A percentile compares a stretch with the other conserved stretches of the same genome.
Evolutionary conservation across 2,113 vertebrate species (phyloP).

Genomic region (Archilochus colubris): DNA sequence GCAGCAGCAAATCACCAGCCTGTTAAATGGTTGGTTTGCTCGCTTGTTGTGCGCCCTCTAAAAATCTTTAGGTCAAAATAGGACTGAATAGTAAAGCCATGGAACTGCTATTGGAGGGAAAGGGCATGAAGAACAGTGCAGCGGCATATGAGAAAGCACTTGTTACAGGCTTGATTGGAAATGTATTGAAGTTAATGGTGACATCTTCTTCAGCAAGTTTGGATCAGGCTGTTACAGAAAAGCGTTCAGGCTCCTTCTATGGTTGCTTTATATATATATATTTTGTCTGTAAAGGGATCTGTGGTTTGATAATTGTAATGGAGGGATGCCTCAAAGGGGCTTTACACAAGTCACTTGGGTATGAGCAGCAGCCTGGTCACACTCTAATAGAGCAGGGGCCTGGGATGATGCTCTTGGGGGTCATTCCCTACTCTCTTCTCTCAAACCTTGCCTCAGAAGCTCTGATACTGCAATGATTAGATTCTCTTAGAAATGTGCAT

Average conservation of each 20-base stretch:
- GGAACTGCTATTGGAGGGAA: not conserved
- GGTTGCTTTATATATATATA: not conserved
- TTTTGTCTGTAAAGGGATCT: not conserved
- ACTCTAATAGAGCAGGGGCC: not conserved
- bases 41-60: not conserved
- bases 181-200: not conserved
- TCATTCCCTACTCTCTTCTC: not conserved
- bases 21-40: not conserved
- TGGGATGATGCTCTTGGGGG: not conserved
- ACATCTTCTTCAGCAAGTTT: not conserved
- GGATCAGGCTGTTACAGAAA: not conserved
- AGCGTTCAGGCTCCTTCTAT: not conserved
- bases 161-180: not conserved
- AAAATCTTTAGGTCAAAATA: conserved; percentile 21
- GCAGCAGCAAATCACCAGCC: not conserved
- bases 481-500: not conserved
- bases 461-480: not conserved
- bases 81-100: not conserved
- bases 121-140: not conserved
- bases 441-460: not conserved
- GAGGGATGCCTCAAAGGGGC: not conserved
- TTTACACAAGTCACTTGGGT: not conserved
- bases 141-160: not conserved
- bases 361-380: not conserved
- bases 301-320: not conserved